A percentile compares a stretch with the other conserved stretches of the same genome.
Evolutionary conservation across 2,888 invertebrate species (phyloP).

Genomic region (Leptarthrus brevirostris): DNA sequence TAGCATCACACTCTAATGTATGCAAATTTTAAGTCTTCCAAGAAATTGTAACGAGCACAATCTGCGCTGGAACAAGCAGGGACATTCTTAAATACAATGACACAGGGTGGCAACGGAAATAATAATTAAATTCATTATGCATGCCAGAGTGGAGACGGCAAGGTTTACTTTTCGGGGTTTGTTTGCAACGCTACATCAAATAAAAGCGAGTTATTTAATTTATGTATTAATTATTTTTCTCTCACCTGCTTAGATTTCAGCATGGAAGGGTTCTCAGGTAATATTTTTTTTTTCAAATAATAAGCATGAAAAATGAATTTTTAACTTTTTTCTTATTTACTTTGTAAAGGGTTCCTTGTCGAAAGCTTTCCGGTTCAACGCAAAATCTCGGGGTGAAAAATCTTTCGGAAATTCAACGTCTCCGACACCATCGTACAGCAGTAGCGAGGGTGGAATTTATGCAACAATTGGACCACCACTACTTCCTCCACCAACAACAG

Average conservation of each 20-base stretch:
- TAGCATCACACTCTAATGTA: too few species aligned
- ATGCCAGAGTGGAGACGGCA: conserved; percentile 44
- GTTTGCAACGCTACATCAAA: conserved; percentile 10
- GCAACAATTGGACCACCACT: conserved; percentile 64
- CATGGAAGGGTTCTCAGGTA: conserved; percentile 68
- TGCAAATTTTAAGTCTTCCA: too few species aligned
- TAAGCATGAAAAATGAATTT: conserved; percentile 24
- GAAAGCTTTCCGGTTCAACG: conserved; percentile 67
- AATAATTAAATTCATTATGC: conserved; percentile 33
- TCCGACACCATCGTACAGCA: conserved; percentile 68
- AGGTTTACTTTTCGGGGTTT: conserved; percentile 20
- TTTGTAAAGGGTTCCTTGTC: conserved; percentile 64
- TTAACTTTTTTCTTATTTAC: conserved; percentile 14
- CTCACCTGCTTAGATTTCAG: conserved; percentile 62
- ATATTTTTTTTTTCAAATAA: conserved; percentile 48
- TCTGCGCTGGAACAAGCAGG: background rate
- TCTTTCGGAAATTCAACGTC: conserved; percentile 67
- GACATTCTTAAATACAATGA: conserved; percentile 3
- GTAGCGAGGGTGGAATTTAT: conserved; percentile 66
- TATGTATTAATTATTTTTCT: conserved; percentile 28
- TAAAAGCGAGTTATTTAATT: conserved; percentile 21
- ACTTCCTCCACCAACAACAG: conserved; percentile 64
- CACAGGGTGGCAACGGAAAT: background rate
- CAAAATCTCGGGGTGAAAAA: conserved; percentile 64
- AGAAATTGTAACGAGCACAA: too few species aligned